A percentile compares a stretch with the other conserved stretches of the same genome.
phyloP scores from a whole-genome alignment of 2,888 invertebrate genomes.

The Hermaeophaga mercurialis region DNA sequence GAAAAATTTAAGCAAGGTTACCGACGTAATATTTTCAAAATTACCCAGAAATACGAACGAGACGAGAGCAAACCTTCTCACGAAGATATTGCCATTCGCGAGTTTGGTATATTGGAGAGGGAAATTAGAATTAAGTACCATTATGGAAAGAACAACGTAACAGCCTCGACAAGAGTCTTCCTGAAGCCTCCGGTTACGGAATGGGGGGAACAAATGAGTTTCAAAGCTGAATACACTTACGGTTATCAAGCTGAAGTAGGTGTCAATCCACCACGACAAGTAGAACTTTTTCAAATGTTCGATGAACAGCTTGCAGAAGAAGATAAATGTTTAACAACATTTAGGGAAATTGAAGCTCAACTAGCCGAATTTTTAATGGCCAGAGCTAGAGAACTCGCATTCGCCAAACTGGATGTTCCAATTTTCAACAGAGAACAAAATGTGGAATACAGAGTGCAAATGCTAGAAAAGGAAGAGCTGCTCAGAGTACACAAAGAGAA shows the following conservation, averaged over 20 bases:
- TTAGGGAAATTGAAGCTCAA: conserved; percentile 36
- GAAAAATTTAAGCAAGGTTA: neutral
- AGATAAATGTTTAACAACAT: conserved; percentile 48
- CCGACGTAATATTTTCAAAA: conserved; percentile 31
- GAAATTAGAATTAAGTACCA: conserved; percentile 69
- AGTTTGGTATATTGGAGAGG: conserved; percentile 66
- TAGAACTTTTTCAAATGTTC: conserved; percentile 68
- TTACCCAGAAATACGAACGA: conserved; percentile 61
- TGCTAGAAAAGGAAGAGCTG: conserved; percentile 61
- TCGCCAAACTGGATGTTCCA: conserved; percentile 60
- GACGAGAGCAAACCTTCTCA: conserved; percentile 62
- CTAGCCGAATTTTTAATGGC: conserved; percentile 58
- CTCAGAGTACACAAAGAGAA: conserved; percentile 62
- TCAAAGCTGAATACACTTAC: conserved; percentile 63
- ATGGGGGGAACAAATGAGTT: conserved; percentile 63
- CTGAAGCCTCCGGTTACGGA: conserved; percentile 73
- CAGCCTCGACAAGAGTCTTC: conserved; percentile 68
- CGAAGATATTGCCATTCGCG: conserved; percentile 68
- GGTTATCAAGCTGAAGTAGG: conserved; percentile 72
- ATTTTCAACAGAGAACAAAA: conserved; percentile 64
- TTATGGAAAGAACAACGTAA: conserved; percentile 65
- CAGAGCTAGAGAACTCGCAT: conserved; percentile 58
- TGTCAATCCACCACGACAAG: conserved; percentile 63
- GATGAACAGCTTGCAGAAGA: conserved; percentile 68
- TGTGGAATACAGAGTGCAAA: conserved; percentile 57